A percentile compares a stretch with the other conserved stretches of the same genome.
Evolutionary conservation across 2,888 invertebrate genomes (phyloP).

Genomic region (Eretmocerus hayati): DNA sequence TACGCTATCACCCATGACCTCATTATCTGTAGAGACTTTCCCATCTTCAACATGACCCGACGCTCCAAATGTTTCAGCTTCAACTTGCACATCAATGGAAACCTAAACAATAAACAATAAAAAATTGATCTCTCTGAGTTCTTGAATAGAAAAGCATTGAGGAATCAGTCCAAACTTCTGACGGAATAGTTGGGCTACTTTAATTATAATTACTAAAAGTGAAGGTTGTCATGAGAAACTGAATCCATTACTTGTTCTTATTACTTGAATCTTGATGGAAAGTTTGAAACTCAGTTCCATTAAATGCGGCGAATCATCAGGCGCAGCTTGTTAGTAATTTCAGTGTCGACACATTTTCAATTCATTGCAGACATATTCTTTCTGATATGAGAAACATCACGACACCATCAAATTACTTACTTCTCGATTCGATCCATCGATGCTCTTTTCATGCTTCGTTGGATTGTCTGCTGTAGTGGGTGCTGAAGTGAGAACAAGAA

Average conservation of each 20-base stretch:
- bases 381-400: background rate
- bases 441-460: constrained; percentile 23
- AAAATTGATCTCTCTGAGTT: no score
- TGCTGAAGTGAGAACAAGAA: background rate
- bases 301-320: no score
- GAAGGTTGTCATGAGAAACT: no score
- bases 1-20: constrained; percentile 42
- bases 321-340: no score
- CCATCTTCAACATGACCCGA: constrained; percentile 25
- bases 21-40: constrained; percentile 33
- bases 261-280: no score
- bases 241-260: no score
- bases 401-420: constrained; percentile 26
- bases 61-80: constrained; percentile 30
- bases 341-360: no score
- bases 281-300: no score
- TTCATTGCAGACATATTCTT: background rate
- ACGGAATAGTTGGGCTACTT: no score
- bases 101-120: constrained; percentile 30
- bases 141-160: no score
- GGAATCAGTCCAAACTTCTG: no score
- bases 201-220: no score
- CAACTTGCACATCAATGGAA: constrained; percentile 43
- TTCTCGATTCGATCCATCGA: constrained; percentile 25
- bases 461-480: constrained; percentile 8